These are phyloP conservation scores for Ylistrum balloti DNA, from an alignment of 1,140 invertebrate genomes.

Conservation along the genomic window DNA sequence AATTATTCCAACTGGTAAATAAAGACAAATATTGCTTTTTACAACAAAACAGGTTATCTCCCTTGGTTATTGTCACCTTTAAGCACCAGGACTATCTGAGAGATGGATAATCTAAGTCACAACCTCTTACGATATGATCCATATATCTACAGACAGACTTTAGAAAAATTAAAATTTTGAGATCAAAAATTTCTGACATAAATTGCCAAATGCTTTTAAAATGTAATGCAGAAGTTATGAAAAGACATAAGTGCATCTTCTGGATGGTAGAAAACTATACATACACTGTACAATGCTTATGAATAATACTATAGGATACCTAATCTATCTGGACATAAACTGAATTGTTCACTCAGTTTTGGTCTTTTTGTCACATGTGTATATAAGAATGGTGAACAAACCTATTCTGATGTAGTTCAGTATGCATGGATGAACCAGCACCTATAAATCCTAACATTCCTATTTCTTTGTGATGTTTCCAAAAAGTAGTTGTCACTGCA, in stretches of 20 bases:
- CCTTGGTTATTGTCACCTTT: neutral
- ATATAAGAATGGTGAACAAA: too few relatives aligned
- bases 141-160: neutral
- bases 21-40: constrained; percentile 12
- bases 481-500: too few relatives aligned
- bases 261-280: neutral
- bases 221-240: neutral
- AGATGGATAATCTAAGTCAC: neutral
- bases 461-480: too few relatives aligned
- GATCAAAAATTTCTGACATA: constrained; percentile 17
- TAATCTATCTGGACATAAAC: too few relatives aligned
- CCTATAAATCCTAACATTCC: too few relatives aligned
- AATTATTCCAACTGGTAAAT: neutral
- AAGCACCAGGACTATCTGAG: neutral
- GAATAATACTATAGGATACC: neutral
- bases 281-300: neutral
- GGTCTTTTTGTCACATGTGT: too few relatives aligned
- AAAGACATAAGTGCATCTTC: neutral
- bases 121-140: neutral
- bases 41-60: neutral
- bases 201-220: neutral
- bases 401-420: too few relatives aligned
- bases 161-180: neutral
- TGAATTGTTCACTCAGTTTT: too few relatives aligned
- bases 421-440: too few relatives aligned